phyloP scores from a whole-genome alignment of 2,888 invertebrate species.

The Eristalis arbustorum region DNA sequence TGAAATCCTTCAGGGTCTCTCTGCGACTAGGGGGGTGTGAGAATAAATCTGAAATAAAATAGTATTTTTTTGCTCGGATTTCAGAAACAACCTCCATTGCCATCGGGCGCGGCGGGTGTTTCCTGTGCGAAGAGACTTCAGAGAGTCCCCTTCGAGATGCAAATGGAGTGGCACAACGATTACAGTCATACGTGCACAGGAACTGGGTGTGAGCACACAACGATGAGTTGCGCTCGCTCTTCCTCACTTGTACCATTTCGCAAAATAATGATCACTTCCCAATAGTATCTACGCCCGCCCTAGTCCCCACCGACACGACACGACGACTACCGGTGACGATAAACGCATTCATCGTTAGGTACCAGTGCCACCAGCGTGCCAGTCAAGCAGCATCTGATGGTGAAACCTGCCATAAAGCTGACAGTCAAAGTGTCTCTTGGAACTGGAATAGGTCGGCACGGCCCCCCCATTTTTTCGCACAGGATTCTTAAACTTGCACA shows the following conservation, averaged over 20 bases:
- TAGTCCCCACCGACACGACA: too few species aligned
- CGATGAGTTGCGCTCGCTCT: constrained; percentile 36
- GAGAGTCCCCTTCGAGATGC: constrained; percentile 59
- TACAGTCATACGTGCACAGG: constrained; percentile 64
- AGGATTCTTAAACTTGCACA: constrained; percentile 34
- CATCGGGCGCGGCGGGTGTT: neutral
- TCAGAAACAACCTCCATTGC: constrained; percentile 36
- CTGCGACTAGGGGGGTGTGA: neutral
- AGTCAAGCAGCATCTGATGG: constrained; percentile 29
- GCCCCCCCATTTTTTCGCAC: neutral
- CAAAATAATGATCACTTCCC: constrained; percentile 61
- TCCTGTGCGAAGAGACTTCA: constrained; percentile 23
- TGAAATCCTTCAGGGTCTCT: neutral
- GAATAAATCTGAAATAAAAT: constrained; percentile 36
- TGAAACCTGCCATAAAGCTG: constrained; percentile 61
- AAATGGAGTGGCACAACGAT: constrained; percentile 67
- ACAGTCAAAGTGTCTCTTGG: constrained; percentile 66
- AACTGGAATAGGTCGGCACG: constrained; percentile 46
- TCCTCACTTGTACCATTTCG: constrained; percentile 35
- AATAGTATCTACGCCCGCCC: constrained; percentile 7
- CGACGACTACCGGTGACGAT: constrained; percentile 42
- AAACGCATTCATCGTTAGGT: constrained; percentile 61
- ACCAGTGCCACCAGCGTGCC: neutral
- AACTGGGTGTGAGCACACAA: constrained; percentile 55
- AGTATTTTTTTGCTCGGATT: constrained; percentile 59